Percentiles rank a stretch among this genome's conserved stretches.
These are phyloP conservation scores for Heliconius cydno DNA, from an alignment of 2,888 invertebrate species.

Conservation along the genomic window DNA sequence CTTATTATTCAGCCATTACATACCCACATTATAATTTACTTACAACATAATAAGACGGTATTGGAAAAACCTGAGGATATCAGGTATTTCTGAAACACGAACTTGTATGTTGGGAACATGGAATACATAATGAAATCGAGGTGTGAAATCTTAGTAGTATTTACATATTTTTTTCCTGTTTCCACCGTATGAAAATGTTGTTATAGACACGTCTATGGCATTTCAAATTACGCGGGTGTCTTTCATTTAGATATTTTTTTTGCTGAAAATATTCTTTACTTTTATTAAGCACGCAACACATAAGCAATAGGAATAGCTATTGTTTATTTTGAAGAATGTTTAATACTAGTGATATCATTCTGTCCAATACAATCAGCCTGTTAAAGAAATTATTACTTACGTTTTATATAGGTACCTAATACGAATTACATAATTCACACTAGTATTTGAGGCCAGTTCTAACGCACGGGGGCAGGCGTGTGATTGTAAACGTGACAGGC, in stretches of 20 bases:
- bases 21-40: background rate
- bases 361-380: no score
- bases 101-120: conserved; percentile 14
- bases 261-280: background rate
- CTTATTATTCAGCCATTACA: background rate
- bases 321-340: no score
- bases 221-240: conserved; percentile 5
- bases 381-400: no score
- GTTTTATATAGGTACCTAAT: no score
- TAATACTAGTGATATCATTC: no score
- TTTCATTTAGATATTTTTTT: conserved; percentile 5
- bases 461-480: no score
- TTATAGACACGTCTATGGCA: conserved; percentile 24
- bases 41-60: conserved; percentile 13
- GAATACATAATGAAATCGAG: conserved; percentile 33
- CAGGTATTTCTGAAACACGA: conserved; percentile 25
- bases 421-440: no score
- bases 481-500: no score
- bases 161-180: conserved; percentile 14
- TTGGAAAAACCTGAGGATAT: conserved; percentile 12
- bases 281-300: background rate
- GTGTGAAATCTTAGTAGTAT: conserved; percentile 27
- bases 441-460: no score
- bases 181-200: background rate
- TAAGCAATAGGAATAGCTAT: background rate